A percentile compares a stretch with the other conserved stretches of the same genome.
Conservation (phyloP, 2,888 invertebrate species). For the Petrophora chlorosata region DNA sequence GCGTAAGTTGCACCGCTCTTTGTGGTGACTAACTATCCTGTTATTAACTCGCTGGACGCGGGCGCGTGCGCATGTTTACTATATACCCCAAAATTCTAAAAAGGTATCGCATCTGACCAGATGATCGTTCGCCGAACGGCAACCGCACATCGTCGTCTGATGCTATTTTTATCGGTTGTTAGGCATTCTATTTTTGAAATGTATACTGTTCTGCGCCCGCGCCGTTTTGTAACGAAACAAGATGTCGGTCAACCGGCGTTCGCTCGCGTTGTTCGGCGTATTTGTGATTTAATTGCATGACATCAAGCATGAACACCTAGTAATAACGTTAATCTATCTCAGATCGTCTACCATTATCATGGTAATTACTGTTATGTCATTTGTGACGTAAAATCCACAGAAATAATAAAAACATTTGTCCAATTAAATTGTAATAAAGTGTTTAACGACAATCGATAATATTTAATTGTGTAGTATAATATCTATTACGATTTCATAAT, state of each 20-base stretch:
- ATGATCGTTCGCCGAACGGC: constrained; percentile 58
- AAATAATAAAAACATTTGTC: constrained; percentile 47
- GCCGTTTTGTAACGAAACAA: constrained; percentile 64
- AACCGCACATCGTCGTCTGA: constrained; percentile 52
- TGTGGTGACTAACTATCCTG: constrained; percentile 80
- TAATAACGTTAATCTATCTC: constrained; percentile 51
- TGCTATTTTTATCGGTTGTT: constrained; percentile 70
- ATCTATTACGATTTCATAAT: constrained; percentile 37
- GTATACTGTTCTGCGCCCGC: constrained; percentile 71
- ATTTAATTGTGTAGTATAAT: constrained; percentile 29
- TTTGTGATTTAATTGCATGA: constrained; percentile 62
- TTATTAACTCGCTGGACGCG: constrained; percentile 66
- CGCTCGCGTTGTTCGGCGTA: constrained; percentile 52
- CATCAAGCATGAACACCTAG: constrained; percentile 64
- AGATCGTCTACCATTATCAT: constrained; percentile 50
- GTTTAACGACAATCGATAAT: constrained; percentile 33
- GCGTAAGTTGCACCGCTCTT: constrained; percentile 84
- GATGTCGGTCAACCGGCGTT: constrained; percentile 73
- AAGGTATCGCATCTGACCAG: constrained; percentile 50
- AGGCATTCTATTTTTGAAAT: constrained; percentile 73
- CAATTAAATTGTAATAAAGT: constrained; percentile 40
- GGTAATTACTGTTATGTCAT: constrained; percentile 53
- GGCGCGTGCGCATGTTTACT: constrained; percentile 65
- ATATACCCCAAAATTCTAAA: constrained; percentile 51
- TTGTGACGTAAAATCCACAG: constrained; percentile 45